A percentile compares a stretch with the other conserved stretches of the same genome.
Conservation (phyloP, 30 jellyfish, hydroid and myxozoan genomes). For the Calvadosia cruxmelitensis region DNA sequence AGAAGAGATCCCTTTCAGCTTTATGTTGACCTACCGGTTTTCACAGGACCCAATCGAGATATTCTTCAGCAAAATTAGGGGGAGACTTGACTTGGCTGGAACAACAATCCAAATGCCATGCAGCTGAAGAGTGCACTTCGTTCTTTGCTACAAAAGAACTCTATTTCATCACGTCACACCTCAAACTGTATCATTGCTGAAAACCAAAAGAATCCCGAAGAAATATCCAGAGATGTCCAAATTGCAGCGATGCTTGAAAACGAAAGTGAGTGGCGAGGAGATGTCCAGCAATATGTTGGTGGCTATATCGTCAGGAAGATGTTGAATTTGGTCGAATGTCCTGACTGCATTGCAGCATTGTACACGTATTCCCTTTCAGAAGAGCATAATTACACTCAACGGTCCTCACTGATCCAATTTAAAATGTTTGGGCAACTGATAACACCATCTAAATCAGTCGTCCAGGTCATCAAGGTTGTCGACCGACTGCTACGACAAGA, state of each 20-base stretch:
- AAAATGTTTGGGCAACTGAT: conserved; percentile 22
- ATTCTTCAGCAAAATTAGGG: conserved; percentile 16
- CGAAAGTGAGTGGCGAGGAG: no score
- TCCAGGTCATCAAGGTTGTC: conserved; percentile 6
- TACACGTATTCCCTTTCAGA: background rate
- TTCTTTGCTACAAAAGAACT: conserved; percentile 11
- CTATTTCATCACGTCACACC: no score
- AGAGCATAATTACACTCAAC: background rate
- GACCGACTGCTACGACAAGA: conserved; percentile 5
- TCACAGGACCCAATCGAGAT: conserved; percentile 14
- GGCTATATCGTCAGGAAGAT: conserved; percentile 14
- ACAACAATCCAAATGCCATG: conserved; percentile 16
- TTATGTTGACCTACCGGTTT: conserved; percentile 8
- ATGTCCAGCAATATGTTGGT: no score
- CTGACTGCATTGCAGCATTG: conserved; percentile 15
- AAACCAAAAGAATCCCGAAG: no score
- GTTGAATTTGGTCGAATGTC: conserved; percentile 1
- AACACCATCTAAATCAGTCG: conserved; percentile 16
- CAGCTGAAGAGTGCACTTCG: conserved; percentile 18
- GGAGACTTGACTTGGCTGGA: conserved; percentile 41
- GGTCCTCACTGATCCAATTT: conserved; percentile 13
- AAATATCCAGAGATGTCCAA: no score
- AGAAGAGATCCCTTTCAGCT: no score
- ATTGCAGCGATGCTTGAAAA: no score
- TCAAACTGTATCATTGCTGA: no score